These are phyloP conservation scores for Daptonema setosum DNA, from an alignment of 2,888 invertebrate species.

Conservation along the genomic window DNA sequence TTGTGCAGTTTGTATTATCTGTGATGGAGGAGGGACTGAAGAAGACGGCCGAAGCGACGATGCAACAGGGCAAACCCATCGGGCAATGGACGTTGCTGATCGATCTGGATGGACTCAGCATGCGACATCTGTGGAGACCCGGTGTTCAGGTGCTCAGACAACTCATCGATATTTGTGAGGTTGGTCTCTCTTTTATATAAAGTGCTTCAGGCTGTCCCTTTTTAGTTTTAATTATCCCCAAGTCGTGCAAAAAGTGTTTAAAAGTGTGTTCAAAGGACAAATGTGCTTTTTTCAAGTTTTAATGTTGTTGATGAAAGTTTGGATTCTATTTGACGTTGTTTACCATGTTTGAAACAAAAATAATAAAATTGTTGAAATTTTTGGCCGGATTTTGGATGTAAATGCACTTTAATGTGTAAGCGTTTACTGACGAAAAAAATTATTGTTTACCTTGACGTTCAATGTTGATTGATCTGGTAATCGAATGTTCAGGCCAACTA, in stretches of 20 bases:
- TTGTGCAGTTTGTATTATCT: constrained; percentile 48
- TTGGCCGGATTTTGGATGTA: too few relatives aligned
- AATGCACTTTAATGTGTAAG: too few relatives aligned
- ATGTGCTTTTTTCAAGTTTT: too few relatives aligned
- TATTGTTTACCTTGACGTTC: not conserved
- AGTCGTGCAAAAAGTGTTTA: too few relatives aligned
- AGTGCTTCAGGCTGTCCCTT: too few relatives aligned
- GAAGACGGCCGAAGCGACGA: constrained; percentile 63
- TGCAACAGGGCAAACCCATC: constrained; percentile 54
- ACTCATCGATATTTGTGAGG: constrained; percentile 52
- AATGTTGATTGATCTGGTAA: constrained; percentile 38
- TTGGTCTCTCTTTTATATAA: too few relatives aligned
- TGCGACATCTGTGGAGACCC: constrained; percentile 82
- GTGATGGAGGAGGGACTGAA: constrained; percentile 38
- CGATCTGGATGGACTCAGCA: constrained; percentile 75
- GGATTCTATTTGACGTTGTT: too few relatives aligned
- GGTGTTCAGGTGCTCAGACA: constrained; percentile 47
- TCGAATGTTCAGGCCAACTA: constrained; percentile 53
- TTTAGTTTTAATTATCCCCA: too few relatives aligned
- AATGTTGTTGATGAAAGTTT: too few relatives aligned
- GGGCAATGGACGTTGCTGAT: constrained; percentile 71
- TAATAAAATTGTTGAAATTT: too few relatives aligned
- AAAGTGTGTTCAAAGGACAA: too few relatives aligned
- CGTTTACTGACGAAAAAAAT: not conserved
- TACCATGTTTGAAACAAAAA: too few relatives aligned